A percentile compares a stretch with the other conserved stretches of the same genome.
phyloP scores from a whole-genome alignment of 2,888 invertebrate species.

The Erebia aethiops region DNA sequence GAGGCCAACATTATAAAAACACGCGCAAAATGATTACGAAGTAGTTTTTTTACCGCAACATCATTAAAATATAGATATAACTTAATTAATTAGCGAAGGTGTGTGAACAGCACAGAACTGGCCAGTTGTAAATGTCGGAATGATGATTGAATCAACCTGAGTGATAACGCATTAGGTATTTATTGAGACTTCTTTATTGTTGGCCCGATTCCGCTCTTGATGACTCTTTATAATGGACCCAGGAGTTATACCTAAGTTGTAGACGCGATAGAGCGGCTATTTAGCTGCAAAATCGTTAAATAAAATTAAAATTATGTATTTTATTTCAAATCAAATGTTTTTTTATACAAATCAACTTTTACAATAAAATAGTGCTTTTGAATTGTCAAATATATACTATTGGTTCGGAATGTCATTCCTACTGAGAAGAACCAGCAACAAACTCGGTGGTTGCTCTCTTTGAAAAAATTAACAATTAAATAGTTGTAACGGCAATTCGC shows the following conservation, averaged over 20 bases:
- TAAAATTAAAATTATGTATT: too few species aligned
- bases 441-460: too few species aligned
- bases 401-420: too few species aligned
- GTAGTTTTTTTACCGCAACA: neutral
- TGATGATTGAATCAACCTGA: slow-evolving; percentile 45
- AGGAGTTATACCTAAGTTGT: neutral
- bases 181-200: slow-evolving; percentile 41
- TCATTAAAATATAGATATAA: slow-evolving; percentile 25
- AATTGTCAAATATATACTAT: too few species aligned
- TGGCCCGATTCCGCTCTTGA: slow-evolving; percentile 26
- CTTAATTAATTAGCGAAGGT: slow-evolving; percentile 58
- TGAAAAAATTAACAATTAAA: too few species aligned
- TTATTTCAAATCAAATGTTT: too few species aligned
- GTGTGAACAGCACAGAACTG: slow-evolving; percentile 56
- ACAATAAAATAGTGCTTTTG: too few species aligned
- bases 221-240: slow-evolving; percentile 16
- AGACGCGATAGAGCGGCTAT: neutral
- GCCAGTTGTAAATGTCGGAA: slow-evolving; percentile 40
- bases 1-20: neutral
- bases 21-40: slow-evolving; percentile 2
- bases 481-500: too few species aligned
- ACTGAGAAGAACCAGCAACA: too few species aligned
- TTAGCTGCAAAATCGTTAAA: too few species aligned
- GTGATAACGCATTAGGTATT: slow-evolving; percentile 48
- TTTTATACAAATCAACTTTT: too few species aligned